Evolutionary conservation across 2,113 vertebrate genomes (phyloP).

Genomic region (Salvelinus alpinus): DNA sequence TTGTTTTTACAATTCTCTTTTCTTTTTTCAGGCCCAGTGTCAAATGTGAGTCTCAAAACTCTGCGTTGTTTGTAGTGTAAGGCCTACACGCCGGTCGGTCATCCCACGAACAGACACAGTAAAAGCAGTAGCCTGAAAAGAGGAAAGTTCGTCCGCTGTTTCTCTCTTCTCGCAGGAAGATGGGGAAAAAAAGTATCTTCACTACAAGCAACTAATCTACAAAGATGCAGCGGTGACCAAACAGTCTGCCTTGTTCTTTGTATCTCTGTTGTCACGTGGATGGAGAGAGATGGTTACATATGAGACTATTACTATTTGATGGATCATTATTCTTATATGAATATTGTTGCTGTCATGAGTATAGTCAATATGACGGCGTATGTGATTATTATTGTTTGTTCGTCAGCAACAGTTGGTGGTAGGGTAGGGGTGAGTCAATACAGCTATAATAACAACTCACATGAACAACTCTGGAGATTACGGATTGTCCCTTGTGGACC

Average conservation of each 20-base stretch:
- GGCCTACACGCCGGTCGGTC: conserved; percentile 39
- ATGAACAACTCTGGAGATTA: conserved; percentile 99
- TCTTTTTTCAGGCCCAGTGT: conserved; percentile 47
- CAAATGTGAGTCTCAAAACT: conserved; percentile 43
- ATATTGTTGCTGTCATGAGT: conserved; percentile 66
- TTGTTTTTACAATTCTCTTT: conserved; percentile 49
- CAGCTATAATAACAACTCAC: conserved; percentile 78
- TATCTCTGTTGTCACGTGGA: conserved; percentile 64
- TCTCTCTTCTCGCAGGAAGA: conserved; percentile 48
- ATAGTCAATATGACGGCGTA: conserved; percentile 63
- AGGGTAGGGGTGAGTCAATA: conserved; percentile 25
- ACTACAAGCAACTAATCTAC: conserved; percentile 76
- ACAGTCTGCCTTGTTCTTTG: conserved; percentile 68
- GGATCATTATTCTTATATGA: conserved; percentile 70
- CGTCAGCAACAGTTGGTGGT: conserved; percentile 57
- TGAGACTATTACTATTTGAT: conserved; percentile 67
- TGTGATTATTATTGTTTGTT: conserved; percentile 60
- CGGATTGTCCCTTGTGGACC: conserved; percentile 97
- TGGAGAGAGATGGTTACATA: conserved; percentile 71
- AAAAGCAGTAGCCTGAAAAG: conserved; percentile 60
- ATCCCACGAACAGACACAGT: conserved; percentile 54
- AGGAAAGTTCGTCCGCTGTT: conserved; percentile 55
- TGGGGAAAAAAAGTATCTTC: conserved; percentile 57
- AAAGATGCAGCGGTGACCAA: conserved; percentile 63
- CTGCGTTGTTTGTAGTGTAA: conserved; percentile 28